Base-by-base conservation (phyloP, 2,888 invertebrate species). In the Philereme transversata region DNA sequence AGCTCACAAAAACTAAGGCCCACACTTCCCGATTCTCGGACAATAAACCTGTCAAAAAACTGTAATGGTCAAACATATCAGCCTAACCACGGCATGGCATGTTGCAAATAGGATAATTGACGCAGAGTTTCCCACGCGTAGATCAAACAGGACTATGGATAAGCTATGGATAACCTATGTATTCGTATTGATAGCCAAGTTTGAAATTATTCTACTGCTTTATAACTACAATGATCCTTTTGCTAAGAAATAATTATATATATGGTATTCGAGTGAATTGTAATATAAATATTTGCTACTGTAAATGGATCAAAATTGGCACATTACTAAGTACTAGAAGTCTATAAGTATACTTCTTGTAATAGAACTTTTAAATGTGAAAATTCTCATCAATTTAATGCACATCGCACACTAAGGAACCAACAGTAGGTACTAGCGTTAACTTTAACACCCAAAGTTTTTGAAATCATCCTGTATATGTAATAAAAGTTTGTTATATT, bases 61-160 rank as follows among this genome's bases (percentile, higher is more conserved):
- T 74, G 71, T 72, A 70, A 74, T 76, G 76, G 75, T 75, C 73
- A 77, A 77, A 80, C 77, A 78, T 74, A 74, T 73, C 70, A 72
- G 65, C 65, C 65, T 58, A 67, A 66, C 68, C 62, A 65, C 52
- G 47, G 57, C 69, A 71, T 65, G 66, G 65, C 57, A 70, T 72
- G 72, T 78, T 79, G 78, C 78, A 86, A 88, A 86, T 84, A 85
- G 84, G 84, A 87, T 87, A 88, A 88, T 84, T 80, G 82, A 69
- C 71, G 65, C 57, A 64, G 68, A 73, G 65, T 68, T 82, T 83
- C 84, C 79, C 81, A 83, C 82, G 81, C 75, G 65, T 65, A 62
- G 67, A 63, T 67, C 68, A 58, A 62, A 58, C 49, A 48, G 38
- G 8, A 4, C 34, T 10, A 38, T 48, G 56, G 58, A 53, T 49